Base-by-base conservation (phyloP, 2,797 vertebrate species). In the Syngnathus rostellatus region DNA sequence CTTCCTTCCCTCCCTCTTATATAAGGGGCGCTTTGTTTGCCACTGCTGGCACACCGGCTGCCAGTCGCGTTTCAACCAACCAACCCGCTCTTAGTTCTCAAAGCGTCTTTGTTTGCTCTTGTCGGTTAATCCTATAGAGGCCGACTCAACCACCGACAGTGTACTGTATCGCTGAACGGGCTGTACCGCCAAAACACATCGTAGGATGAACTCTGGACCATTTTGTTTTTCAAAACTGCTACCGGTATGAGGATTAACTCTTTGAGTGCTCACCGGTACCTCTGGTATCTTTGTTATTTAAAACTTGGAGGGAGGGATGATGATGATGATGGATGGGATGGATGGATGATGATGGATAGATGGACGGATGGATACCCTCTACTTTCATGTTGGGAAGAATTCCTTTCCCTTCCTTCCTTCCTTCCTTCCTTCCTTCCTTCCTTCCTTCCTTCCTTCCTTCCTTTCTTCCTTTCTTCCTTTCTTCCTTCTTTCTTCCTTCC, bases 21-120 rank as follows among this genome's bases (percentile, higher is more conserved):
- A 63, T 71, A 82, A 77, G 53, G 63, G 51, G 45, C 39, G 64
- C 67, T 77, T 70, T 81, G 68, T 66, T 37, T 81, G 73, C 74
- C 76, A 77, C 70, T 64, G 62, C 69, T 21, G 50, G 64, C 46
- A 68, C 63, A 72, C 68, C 62, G 60, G 72, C 74, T 81, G 78
- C 37, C 68, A 71, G 31, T 58, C 17, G 31, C 55, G 11, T 55
- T 23, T 31, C 12, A 61, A 61, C 39, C 59, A 31, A 31, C 3
- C 59, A 31, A 31, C 3, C 31, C 31, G 3, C 40, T 12, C 39
- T 38, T 41, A 43, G 21, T 10, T 1, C 41, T 41, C 19, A 62
- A 43, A 43, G 40, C 60, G 10, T 62, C 60, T 12, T 62, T 43
- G 9, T 62, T 62, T 62, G 14, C 41, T 14, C 6, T 25, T 43